phyloP scores from a whole-genome alignment of 2,888 invertebrate genomes.

The Campopleginae sp. region DNA sequence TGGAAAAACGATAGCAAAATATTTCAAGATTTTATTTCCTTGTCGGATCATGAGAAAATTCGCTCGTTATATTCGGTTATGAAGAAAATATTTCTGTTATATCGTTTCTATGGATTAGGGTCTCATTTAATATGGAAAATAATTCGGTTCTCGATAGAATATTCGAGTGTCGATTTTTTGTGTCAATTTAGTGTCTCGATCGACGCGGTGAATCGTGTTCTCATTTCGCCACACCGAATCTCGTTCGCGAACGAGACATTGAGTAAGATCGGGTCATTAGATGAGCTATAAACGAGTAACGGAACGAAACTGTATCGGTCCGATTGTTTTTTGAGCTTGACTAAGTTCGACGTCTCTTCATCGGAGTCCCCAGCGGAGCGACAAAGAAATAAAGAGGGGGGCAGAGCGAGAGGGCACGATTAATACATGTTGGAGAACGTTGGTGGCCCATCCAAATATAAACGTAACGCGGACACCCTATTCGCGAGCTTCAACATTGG shows the following conservation, averaged over 20 bases:
- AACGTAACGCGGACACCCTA: constrained; percentile 63
- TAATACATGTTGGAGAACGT: constrained; percentile 31
- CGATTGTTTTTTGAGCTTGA: constrained; percentile 43
- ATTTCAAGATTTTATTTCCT: neutral
- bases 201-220: constrained; percentile 39
- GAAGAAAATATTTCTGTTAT: too few species aligned
- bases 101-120: neutral
- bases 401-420: constrained; percentile 7
- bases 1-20: neutral
- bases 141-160: neutral
- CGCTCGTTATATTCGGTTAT: neutral
- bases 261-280: constrained; percentile 67
- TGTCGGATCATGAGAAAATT: neutral
- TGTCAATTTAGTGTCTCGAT: neutral
- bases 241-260: constrained; percentile 52
- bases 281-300: constrained; percentile 55
- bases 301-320: constrained; percentile 40
- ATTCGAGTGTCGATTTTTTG: neutral
- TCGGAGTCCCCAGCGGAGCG: neutral
- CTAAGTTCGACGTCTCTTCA: constrained; percentile 46
- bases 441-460: constrained; percentile 68
- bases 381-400: neutral
- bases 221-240: constrained; percentile 51
- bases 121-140: neutral
- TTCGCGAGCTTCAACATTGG: constrained; percentile 59